A percentile compares a stretch with the other conserved stretches of the same genome.
Conservation (phyloP, 2,888 invertebrate species). For the Cotesia congregata region DNA sequence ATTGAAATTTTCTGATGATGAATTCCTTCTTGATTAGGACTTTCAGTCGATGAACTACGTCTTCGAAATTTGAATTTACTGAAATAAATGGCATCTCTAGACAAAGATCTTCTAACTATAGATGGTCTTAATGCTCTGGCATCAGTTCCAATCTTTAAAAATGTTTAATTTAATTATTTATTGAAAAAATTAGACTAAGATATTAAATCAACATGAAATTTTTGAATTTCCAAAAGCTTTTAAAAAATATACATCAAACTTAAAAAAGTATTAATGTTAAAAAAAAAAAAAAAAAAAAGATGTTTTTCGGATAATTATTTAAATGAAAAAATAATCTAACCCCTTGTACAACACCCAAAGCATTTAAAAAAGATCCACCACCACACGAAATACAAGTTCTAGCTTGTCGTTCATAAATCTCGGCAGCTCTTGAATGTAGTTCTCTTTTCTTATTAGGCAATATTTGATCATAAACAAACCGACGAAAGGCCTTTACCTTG, state of each 20-base stretch:
- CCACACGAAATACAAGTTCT: constrained; percentile 73
- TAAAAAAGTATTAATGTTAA: too few relatives aligned
- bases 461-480: constrained; percentile 73
- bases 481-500: constrained; percentile 71
- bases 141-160: constrained; percentile 12
- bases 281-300: too few relatives aligned
- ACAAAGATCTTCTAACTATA: constrained; percentile 7
- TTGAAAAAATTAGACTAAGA: background rate
- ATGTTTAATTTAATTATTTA: background rate
- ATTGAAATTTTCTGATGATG: constrained; percentile 14
- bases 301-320: background rate
- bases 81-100: background rate
- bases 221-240: too few relatives aligned
- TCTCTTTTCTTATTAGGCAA: constrained; percentile 74
- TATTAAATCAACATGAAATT: background rate
- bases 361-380: constrained; percentile 50
- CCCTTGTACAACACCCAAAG: constrained; percentile 42
- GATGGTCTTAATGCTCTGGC: background rate
- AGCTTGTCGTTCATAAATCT: constrained; percentile 72
- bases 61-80: background rate
- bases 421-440: constrained; percentile 73
- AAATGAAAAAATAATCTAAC: background rate
- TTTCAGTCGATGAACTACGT: constrained; percentile 12
- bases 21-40: background rate
- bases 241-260: too few relatives aligned